A percentile compares a stretch with the other conserved stretches of the same genome.
phyloP scores from a whole-genome alignment of 2,797 vertebrate species.

The Alauda arvensis region DNA sequence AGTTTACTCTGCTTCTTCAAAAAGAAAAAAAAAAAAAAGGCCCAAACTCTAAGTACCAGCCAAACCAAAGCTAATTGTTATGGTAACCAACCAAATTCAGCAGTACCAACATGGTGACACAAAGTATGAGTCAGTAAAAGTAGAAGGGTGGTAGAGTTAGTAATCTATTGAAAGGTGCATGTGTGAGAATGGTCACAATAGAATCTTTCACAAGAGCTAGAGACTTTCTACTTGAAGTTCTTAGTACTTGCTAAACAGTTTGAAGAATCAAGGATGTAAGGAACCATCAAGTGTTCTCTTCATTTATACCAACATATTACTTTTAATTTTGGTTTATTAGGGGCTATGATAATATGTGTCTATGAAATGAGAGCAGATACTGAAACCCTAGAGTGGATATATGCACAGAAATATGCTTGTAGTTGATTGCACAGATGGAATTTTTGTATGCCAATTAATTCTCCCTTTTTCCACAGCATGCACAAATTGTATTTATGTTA shows the following conservation, averaged over 20 bases:
- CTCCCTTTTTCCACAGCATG: not conserved
- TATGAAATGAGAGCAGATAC: not conserved
- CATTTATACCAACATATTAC: not conserved
- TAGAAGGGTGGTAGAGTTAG: not conserved
- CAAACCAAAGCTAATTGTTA: not conserved
- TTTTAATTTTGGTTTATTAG: not conserved
- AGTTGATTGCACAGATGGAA: slow-evolving; percentile 38
- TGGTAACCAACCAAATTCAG: not conserved
- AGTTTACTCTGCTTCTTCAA: not conserved
- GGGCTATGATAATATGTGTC: not conserved
- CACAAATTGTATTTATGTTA: slow-evolving; percentile 35
- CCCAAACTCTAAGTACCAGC: not conserved
- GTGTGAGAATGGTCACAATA: not conserved
- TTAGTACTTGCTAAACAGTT: not conserved
- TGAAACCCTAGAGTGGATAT: not conserved
- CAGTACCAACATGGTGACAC: not conserved
- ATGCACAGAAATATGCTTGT: not conserved
- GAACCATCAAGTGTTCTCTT: not conserved
- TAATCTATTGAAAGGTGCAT: not conserved
- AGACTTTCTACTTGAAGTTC: not conserved
- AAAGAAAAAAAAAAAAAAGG: accelerated
- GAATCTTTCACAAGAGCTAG: not conserved
- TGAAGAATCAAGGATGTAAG: not conserved
- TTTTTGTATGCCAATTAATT: slow-evolving; percentile 26
- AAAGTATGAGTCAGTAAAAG: not conserved